A percentile compares a stretch with the other conserved stretches of the same genome.
Evolutionary conservation across 2,888 invertebrate species (phyloP).

Genomic region (Lordiphosa fenestrarum): DNA sequence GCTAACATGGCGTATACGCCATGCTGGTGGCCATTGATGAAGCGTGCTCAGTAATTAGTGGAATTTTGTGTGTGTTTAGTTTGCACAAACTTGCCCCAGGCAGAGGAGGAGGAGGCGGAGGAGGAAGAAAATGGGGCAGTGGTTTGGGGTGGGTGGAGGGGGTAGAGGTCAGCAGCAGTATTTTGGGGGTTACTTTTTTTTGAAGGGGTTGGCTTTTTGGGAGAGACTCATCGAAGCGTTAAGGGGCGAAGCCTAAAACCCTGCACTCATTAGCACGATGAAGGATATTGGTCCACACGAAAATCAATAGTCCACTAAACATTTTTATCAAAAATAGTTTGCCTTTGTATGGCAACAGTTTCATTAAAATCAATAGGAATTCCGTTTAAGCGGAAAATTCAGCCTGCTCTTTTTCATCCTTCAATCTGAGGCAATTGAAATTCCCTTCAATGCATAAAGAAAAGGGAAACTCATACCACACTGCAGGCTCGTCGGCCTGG

Average conservation of each 20-base stretch:
- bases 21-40: conserved; percentile 26
- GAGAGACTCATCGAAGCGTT: conserved; percentile 46
- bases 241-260: conserved; percentile 47
- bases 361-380: not conserved
- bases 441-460: conserved; percentile 9
- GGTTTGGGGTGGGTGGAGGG: not conserved
- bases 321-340: not conserved
- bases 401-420: too few species aligned
- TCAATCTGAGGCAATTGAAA: conserved; percentile 17
- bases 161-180: conserved; percentile 2
- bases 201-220: conserved; percentile 31
- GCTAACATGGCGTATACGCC: not conserved
- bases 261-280: conserved; percentile 37
- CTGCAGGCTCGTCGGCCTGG: not conserved
- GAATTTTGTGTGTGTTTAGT: conserved; percentile 47
- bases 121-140: conserved; percentile 8
- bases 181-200: conserved; percentile 41
- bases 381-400: too few species aligned
- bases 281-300: conserved; percentile 11
- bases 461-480: conserved; percentile 9
- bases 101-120: not conserved
- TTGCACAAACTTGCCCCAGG: conserved; percentile 43
- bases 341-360: not conserved
- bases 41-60: conserved; percentile 52
- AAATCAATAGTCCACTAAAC: conserved; percentile 26